Percentiles rank a stretch among this genome's conserved stretches.
Evolutionary conservation across 2,113 vertebrate species (phyloP).

Genomic region (Edolisoma coerulescens): DNA sequence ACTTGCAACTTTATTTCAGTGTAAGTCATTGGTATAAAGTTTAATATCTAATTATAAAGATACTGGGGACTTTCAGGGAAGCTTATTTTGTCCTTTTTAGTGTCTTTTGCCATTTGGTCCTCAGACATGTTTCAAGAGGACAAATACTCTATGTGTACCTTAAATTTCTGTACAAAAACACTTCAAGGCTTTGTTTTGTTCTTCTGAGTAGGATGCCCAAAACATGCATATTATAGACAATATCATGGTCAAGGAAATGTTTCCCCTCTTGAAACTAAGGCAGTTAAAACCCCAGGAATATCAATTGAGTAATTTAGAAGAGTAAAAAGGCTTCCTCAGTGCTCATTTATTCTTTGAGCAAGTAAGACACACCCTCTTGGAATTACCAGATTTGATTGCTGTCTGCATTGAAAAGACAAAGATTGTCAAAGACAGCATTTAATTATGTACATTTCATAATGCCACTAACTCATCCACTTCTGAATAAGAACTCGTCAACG

Average conservation of each 20-base stretch:
- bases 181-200: conserved; percentile 9
- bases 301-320: conserved; percentile 16
- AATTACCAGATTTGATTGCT: conserved; percentile 27
- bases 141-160: conserved; percentile 22
- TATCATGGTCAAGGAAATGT: conserved; percentile 38
- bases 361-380: neutral
- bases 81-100: conserved; percentile 49
- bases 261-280: conserved; percentile 55
- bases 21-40: conserved; percentile 48
- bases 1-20: conserved; percentile 60
- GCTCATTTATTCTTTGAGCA: conserved; percentile 44
- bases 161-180: conserved; percentile 42
- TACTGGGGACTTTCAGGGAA: conserved; percentile 49
- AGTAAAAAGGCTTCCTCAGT: conserved; percentile 37
- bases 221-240: conserved; percentile 64
- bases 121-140: conserved; percentile 34
- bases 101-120: conserved; percentile 45
- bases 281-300: conserved; percentile 39
- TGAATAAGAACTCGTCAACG: conserved; percentile 37
- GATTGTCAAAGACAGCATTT: conserved; percentile 67
- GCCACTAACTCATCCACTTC: conserved; percentile 44
- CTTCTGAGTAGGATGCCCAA: conserved; percentile 44
- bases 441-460: conserved; percentile 57
- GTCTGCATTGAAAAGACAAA: conserved; percentile 31
- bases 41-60: conserved; percentile 54